Conservation (phyloP, 2,888 invertebrate species). For the Polydrusus tereticollis region DNA sequence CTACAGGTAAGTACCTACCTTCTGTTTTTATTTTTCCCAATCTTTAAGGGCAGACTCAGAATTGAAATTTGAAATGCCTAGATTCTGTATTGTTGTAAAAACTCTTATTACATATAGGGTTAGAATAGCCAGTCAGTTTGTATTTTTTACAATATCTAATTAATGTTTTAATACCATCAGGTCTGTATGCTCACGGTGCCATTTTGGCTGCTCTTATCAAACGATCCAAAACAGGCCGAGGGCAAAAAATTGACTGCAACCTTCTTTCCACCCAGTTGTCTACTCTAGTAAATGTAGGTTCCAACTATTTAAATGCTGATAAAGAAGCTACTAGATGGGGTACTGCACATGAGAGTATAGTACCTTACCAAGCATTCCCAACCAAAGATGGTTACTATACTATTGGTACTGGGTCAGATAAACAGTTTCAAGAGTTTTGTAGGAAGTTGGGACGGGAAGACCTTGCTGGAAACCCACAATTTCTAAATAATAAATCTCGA, state of each 20-base stretch:
- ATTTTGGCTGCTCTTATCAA: conserved; percentile 91
- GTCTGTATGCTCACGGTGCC: conserved; percentile 94
- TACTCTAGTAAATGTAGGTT: conserved; percentile 88
- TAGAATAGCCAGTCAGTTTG: too few relatives aligned
- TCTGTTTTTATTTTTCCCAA: too few relatives aligned
- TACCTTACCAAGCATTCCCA: conserved; percentile 92
- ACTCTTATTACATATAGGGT: too few relatives aligned
- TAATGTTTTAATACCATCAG: conserved; percentile 40
- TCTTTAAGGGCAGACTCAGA: neutral
- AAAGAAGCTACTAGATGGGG: conserved; percentile 85
- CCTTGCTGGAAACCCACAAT: conserved; percentile 75
- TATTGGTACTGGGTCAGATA: conserved; percentile 88
- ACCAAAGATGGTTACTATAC: conserved; percentile 88
- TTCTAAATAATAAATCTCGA: conserved; percentile 78
- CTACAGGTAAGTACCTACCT: conserved; percentile 73
- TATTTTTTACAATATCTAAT: neutral
- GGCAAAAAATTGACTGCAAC: conserved; percentile 95
- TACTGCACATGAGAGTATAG: conserved; percentile 94
- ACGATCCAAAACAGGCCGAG: conserved; percentile 80
- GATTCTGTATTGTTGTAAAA: too few relatives aligned
- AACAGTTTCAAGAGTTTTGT: conserved; percentile 83
- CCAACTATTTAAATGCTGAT: conserved; percentile 90
- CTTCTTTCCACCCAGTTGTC: conserved; percentile 94
- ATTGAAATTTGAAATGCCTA: too few relatives aligned
- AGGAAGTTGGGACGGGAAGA: conserved; percentile 73